Evolutionary conservation across 2,797 vertebrate species (phyloP), one percentile per base, ranked within the genome.

Genomic region (Leucoraja ocellata): DNA sequence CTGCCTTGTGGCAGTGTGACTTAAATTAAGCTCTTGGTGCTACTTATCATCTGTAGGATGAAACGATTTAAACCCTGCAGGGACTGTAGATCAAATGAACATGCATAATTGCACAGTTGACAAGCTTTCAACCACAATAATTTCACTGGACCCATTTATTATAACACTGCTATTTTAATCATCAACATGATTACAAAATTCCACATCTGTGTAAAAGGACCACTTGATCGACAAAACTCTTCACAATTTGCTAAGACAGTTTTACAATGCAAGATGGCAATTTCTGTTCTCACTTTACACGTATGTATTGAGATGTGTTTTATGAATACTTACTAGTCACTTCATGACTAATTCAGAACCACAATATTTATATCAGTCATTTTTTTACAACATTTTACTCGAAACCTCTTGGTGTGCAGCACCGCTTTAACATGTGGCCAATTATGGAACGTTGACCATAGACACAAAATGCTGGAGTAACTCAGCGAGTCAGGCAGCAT

Each of bases 281-380:
- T 32, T 88, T 68, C 6, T 68, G n/a, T 88, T 88, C n/a, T 36
- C 68, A 36, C 32, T 78, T 88, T 68, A 88, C 16, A 36, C 63
- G 0, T 16, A 36, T 36, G 39, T 32, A 36, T 88, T 68, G 84
- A 25, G 71, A 88, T 68, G n/a, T n/a, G 63, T n/a, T 36, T 68
- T n/a, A 68, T 86, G 21, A 68, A 88, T 68, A 68, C 32, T 88
- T 88, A 68, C 65, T 32, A 88, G 61, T 63, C 18, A 32, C 61
- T 88, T 68, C n/a, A 88, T 88, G 84, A 88, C 84, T 88, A 36
- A 88, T 65, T 68, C 84, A 88, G 65, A 88, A 88, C 65, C 84
- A 88, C 84, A 88, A 88, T 88, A 68, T 88, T 88, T 68, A 88
- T 88, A 88, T 36, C 32, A 65, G 84, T 23, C 68, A 88, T 32